These are phyloP conservation scores for Channa striata DNA, from an alignment of 2,797 vertebrate genomes.

Conservation along the genomic window DNA sequence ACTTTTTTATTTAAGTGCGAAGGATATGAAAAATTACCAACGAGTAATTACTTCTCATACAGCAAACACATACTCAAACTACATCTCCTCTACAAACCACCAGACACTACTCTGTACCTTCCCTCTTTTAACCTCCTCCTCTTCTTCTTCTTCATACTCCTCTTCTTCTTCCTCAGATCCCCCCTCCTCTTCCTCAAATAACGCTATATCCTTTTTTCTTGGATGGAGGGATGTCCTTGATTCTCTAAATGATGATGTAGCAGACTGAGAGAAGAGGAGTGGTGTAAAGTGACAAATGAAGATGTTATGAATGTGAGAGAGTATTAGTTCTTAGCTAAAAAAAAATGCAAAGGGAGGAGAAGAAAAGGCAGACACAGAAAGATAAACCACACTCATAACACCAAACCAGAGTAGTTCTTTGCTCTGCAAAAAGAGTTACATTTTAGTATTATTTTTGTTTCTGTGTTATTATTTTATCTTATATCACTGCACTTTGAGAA, in stretches of 20 bases:
- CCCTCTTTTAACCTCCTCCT: slow-evolving; percentile 67
- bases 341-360: background rate
- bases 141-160: slow-evolving; percentile 44
- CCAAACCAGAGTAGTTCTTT: too few species aligned
- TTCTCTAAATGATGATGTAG: slow-evolving; percentile 69
- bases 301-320: slow-evolving; percentile 34
- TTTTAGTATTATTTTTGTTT: too few species aligned
- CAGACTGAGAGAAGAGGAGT: slow-evolving; percentile 72
- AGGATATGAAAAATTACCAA: background rate
- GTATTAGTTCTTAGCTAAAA: slow-evolving; percentile 20
- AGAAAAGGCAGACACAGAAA: slow-evolving; percentile 19
- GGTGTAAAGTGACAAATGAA: slow-evolving; percentile 63
- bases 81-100: slow-evolving; percentile 54
- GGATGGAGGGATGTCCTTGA: slow-evolving; percentile 63
- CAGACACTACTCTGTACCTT: slow-evolving; percentile 75
- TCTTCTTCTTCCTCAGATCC: slow-evolving; percentile 67
- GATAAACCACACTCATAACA: background rate
- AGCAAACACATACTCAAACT: slow-evolving; percentile 38
- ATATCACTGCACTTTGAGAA: too few species aligned
- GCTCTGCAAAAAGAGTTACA: too few species aligned
- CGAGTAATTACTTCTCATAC: background rate
- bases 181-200: slow-evolving; percentile 75
- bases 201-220: slow-evolving; percentile 58
- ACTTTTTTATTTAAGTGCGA: background rate
- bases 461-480: too few species aligned